Evolutionary conservation across 2,797 vertebrate species (phyloP), one percentile per base, ranked within the genome.

Genomic region (Lepidocolaptes lacrymiger): DNA sequence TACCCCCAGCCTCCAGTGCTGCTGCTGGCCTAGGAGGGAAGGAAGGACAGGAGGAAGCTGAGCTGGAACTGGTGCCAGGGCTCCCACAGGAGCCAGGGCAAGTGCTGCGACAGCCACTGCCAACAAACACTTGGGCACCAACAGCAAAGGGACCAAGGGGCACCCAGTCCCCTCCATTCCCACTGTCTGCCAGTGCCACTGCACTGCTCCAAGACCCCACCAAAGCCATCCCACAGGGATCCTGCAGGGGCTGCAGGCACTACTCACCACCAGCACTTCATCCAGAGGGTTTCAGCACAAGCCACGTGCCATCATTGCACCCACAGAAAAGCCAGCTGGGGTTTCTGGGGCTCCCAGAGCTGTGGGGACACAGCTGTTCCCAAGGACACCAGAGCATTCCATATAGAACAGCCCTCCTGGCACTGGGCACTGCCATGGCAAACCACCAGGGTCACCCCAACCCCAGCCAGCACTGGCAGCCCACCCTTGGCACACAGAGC

Each of bases 41-140:
- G 85, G 78, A 89, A 64, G 85, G 58, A 69, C 54, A 23, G 4
- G 4, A 41, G 34, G 66, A 37, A 44, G 36, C 16, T 49, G 59
- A 44, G 52, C 24, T 41, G 76, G 55, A 63, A 17, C 44, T 62
- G 43, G 27, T 54, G 52, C 48, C 62, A 27, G 55, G 12, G 82
- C 32, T 79, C 66, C 76, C 1, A 0, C 4, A 32, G 49, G 54
- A 82, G 52, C 32, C 0, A 0, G 41, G 44, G 17, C 56, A 46
- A 39, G 27, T 3, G 9, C 78, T 63, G 44, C 7, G 3, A 55
- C 80, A 84, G 80, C 61, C 15, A 5, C 56, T 82, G 63, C 43
- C 59, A 36, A 49, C 10, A 8, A 2, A 37, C 5, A 3, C 51
- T 62, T 32, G 14, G 39, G 83, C 68, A 55, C 46, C 73, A 69